phyloP scores from a whole-genome alignment of 1,140 invertebrate genomes.

The Charaxes varanes region DNA sequence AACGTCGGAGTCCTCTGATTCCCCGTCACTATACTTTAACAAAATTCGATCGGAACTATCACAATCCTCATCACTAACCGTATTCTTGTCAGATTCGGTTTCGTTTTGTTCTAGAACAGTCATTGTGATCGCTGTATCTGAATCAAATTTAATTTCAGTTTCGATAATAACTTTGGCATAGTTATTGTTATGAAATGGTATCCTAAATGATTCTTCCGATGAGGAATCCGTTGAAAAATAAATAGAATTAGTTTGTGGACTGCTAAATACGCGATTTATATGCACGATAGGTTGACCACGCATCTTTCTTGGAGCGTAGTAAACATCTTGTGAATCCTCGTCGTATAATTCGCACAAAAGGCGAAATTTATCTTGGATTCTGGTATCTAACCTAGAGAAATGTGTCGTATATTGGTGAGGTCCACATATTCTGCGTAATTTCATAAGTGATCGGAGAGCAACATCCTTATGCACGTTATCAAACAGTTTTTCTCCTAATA shows the following conservation, averaged over 20 bases:
- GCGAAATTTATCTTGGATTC: conserved; percentile 79
- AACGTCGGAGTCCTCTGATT: conserved; percentile 73
- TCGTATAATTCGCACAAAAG: conserved; percentile 80
- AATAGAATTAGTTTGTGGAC: conserved; percentile 33
- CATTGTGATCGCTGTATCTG: conserved; percentile 86
- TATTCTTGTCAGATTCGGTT: conserved; percentile 56
- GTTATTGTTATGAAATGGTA: conserved; percentile 49
- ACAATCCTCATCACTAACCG: conserved; percentile 68
- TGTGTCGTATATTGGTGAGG: conserved; percentile 76
- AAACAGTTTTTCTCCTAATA: conserved; percentile 78
- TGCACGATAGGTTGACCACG: conserved; percentile 43
- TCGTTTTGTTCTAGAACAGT: conserved; percentile 83
- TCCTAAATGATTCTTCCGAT: conserved; percentile 54
- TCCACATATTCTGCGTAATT: conserved; percentile 80
- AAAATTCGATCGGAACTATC: conserved; percentile 65
- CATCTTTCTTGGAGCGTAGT: conserved; percentile 50
- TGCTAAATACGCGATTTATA: conserved; percentile 53
- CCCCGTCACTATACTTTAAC: conserved; percentile 75
- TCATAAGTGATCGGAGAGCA: conserved; percentile 78
- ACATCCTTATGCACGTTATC: conserved; percentile 81
- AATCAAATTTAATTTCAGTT: conserved; percentile 86
- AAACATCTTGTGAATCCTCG: conserved; percentile 64
- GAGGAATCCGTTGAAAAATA: conserved; percentile 54
- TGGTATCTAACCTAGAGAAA: conserved; percentile 66
- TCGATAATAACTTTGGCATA: conserved; percentile 82